A percentile compares a stretch with the other conserved stretches of the same genome.
Evolutionary conservation across 2,113 vertebrate genomes (phyloP).

Genomic region (Lamprotornis superbus): DNA sequence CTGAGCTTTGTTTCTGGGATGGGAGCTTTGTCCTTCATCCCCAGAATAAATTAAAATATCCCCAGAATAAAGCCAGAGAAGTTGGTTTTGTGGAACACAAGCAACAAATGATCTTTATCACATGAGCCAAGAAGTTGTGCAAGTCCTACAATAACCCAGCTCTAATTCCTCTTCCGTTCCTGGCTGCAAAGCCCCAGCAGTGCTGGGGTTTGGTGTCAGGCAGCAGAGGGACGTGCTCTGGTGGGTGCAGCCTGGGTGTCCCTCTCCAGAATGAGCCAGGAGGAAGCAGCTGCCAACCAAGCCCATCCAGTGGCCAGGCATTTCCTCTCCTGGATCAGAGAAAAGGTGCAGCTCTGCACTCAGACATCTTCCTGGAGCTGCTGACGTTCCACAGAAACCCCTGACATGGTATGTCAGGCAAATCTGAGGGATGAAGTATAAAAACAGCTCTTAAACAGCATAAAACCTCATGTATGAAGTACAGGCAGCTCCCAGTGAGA

Average conservation of each 20-base stretch:
- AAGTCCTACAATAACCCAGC: neutral
- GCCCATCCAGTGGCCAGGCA: neutral
- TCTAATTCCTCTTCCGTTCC: neutral
- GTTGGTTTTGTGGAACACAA: neutral
- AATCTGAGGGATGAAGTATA: neutral
- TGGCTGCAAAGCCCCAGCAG: neutral
- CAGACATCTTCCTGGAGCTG: neutral
- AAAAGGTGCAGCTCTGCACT: neutral
- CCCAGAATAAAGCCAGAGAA: neutral
- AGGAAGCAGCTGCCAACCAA: neutral
- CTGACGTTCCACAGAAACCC: neutral
- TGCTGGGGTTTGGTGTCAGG: accelerated
- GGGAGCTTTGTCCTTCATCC: neutral
- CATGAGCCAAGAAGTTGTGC: neutral
- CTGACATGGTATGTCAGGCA: neutral
- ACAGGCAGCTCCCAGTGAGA: neutral
- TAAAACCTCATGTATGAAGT: neutral
- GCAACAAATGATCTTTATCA: neutral
- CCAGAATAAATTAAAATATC: neutral
- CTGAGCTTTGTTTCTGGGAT: neutral
- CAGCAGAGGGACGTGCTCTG: neutral
- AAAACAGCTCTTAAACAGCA: neutral
- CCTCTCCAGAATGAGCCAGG: neutral
- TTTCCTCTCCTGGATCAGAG: neutral
- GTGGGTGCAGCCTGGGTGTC: neutral